These are phyloP conservation scores for Phasianus colchicus DNA, from an alignment of 2,113 vertebrate species.

Conservation along the genomic window DNA sequence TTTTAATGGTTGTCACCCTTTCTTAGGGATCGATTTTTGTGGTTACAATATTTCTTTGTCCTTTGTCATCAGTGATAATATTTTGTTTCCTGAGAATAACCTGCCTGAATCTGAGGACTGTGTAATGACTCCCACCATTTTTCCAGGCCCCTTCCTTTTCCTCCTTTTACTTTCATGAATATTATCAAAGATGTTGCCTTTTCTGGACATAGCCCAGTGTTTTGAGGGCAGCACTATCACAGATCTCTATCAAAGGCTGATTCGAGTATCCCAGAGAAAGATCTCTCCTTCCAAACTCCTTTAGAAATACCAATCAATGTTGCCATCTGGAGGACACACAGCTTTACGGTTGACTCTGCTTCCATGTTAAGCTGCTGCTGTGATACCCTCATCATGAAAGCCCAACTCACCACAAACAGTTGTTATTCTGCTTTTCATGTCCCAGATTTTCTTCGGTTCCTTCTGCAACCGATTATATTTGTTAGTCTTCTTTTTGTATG, in stretches of 20 bases:
- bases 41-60: neutral
- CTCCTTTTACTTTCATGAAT: neutral
- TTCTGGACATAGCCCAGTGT: neutral
- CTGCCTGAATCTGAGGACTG: accelerated
- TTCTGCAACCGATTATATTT: conserved; percentile 70
- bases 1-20: neutral
- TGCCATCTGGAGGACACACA: conserved; percentile 73
- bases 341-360: conserved; percentile 65
- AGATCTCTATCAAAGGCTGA: neutral
- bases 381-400: conserved; percentile 52
- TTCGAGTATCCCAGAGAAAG: neutral
- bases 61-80: neutral
- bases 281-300: conserved; percentile 31
- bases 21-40: neutral
- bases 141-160: neutral
- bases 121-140: neutral
- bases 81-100: neutral
- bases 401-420: conserved; percentile 69
- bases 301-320: conserved; percentile 71
- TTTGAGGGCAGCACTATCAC: neutral
- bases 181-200: neutral
- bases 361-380: conserved; percentile 62
- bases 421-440: conserved; percentile 66
- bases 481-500: conserved; percentile 41
- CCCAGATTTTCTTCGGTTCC: conserved; percentile 53